These are phyloP conservation scores for Scaptodrosophila latifasciaeformis DNA, from an alignment of 2,888 invertebrate genomes.

Conservation along the genomic window DNA sequence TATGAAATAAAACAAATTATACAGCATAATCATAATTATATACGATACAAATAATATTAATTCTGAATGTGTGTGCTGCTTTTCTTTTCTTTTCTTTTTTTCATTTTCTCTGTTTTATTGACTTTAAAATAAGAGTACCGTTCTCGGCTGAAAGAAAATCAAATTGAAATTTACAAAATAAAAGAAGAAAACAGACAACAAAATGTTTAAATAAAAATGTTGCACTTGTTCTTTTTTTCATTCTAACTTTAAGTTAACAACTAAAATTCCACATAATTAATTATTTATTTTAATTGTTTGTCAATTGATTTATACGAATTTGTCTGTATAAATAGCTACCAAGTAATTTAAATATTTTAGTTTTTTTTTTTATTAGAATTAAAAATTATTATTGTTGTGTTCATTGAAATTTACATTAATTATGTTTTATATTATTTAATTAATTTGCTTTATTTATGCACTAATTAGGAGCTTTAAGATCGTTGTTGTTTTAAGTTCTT, in stretches of 20 bases:
- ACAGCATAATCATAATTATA: conserved; percentile 18
- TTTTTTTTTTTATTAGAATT: conserved; percentile 20
- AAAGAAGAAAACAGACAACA: conserved; percentile 29
- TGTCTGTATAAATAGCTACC: conserved; percentile 66
- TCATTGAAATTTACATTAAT: conserved; percentile 22
- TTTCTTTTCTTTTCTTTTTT: not conserved
- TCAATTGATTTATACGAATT: conserved; percentile 27
- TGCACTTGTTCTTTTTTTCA: not conserved
- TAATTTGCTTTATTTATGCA: conserved; percentile 45
- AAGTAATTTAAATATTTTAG: conserved; percentile 25
- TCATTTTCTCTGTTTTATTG: too few species aligned
- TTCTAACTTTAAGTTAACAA: conserved; percentile 29
- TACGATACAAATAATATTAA: conserved; percentile 11
- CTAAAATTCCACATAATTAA: conserved; percentile 31
- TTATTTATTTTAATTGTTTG: conserved; percentile 18
- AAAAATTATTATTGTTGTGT: conserved; percentile 23
- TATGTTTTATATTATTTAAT: conserved; percentile 29
- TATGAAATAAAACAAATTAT: conserved; percentile 66
- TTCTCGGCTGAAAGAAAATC: not conserved
- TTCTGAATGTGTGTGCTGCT: conserved; percentile 7
- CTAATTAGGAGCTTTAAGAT: conserved; percentile 70
- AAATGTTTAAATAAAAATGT: conserved; percentile 34
- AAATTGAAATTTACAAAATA: conserved; percentile 18
- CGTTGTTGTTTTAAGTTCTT: conserved; percentile 65
- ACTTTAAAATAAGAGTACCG: too few species aligned